phyloP scores from a whole-genome alignment of 1,140 invertebrate genomes.

The Bombus haemorrhoidalis region DNA sequence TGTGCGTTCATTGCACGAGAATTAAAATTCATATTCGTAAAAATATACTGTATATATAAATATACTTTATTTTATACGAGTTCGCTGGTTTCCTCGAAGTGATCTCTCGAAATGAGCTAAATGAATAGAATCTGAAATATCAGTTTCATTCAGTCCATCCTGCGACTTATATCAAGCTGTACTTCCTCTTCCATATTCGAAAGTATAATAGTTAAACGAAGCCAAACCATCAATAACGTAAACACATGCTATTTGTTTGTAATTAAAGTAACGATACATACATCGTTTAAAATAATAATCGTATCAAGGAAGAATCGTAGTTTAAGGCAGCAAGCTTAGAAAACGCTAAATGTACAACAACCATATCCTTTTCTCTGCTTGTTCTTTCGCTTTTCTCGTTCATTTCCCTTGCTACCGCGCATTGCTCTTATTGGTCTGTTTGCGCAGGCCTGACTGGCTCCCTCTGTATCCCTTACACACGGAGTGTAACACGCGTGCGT shows the following conservation, averaged over 20 bases:
- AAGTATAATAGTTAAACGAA: not conserved
- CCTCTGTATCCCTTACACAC: not conserved
- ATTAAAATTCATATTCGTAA: not conserved
- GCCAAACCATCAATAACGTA: too few species aligned
- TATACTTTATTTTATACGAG: not conserved
- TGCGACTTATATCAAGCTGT: not conserved
- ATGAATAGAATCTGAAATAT: too few species aligned
- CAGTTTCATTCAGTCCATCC: not conserved
- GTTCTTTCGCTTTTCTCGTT: slow-evolving; percentile 49
- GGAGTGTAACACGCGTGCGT: slow-evolving; percentile 63
- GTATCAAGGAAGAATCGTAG: slow-evolving; percentile 25
- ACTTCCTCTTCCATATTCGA: not conserved
- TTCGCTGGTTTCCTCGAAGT: not conserved
- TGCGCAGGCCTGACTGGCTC: slow-evolving; percentile 58
- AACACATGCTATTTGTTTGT: not conserved
- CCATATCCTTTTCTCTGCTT: slow-evolving; percentile 41
- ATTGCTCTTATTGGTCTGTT: slow-evolving; percentile 50
- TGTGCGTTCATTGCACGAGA: not conserved
- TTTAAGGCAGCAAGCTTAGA: not conserved
- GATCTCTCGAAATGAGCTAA: too few species aligned
- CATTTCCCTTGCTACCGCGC: not conserved
- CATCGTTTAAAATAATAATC: not conserved
- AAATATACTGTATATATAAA: not conserved
- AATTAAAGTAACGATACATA: not conserved
- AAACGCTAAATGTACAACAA: slow-evolving; percentile 49